Evolutionary conservation across 1,140 invertebrate genomes (phyloP).

Genomic region (Hyphantria cunea): DNA sequence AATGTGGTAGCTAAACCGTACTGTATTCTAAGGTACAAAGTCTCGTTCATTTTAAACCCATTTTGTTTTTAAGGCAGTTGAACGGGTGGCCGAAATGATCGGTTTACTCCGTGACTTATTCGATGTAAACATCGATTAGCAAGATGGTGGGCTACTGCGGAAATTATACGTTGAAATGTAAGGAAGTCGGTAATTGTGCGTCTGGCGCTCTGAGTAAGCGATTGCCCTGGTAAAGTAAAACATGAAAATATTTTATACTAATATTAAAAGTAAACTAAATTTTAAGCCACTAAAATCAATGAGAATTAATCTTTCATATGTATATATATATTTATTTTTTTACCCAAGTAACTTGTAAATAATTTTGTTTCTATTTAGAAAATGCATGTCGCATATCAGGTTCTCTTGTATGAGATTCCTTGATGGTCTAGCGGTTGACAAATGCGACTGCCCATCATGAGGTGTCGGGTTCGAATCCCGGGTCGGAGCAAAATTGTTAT

Average conservation of each 20-base stretch:
- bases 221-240: not conserved
- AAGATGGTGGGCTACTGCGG: slow-evolving; percentile 14
- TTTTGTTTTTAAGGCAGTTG: slow-evolving; percentile 15
- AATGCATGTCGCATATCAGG: too few species aligned
- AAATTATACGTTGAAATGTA: slow-evolving; percentile 29
- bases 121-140: slow-evolving; percentile 40
- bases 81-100: slow-evolving; percentile 28
- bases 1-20: too few species aligned
- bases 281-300: too few species aligned
- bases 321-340: too few species aligned
- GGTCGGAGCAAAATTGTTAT: too few species aligned
- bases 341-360: too few species aligned
- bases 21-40: not conserved
- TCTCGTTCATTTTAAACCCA: slow-evolving; percentile 6
- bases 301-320: too few species aligned
- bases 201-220: slow-evolving; percentile 4
- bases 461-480: too few species aligned
- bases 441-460: too few species aligned
- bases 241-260: not conserved
- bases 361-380: too few species aligned
- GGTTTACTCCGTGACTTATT: slow-evolving; percentile 32
- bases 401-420: too few species aligned
- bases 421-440: too few species aligned
- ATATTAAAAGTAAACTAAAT: not conserved
- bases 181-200: slow-evolving; percentile 29